Evolutionary conservation across 2,113 vertebrate genomes (phyloP), one percentile per base, ranked within the genome.

Genomic region (Melanocharis versteri): DNA sequence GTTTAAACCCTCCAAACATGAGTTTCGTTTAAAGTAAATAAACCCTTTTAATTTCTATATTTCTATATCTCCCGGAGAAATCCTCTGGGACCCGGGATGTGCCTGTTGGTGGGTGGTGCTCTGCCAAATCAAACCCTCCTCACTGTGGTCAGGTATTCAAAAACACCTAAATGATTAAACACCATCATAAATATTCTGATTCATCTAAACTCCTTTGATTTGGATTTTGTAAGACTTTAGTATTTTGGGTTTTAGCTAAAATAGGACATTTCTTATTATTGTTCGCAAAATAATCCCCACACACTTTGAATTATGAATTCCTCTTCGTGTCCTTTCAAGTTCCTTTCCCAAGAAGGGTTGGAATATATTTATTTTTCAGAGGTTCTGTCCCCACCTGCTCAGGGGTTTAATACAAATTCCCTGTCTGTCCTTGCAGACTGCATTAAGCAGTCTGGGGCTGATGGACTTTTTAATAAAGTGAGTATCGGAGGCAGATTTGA

Each of bases 381-480:
- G 39, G 22, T 60, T 61, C 20, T 53, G 75, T 61, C 69, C 62
- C 61, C 50, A 70, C 73, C 90, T 94, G 90, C 72, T 57, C 54
- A 20, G 11, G 6, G 65, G 21, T 56, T 83, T 28, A 24, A 70
- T 60, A 81, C 57, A 87, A 86, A 96, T 86, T 82, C 75, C 31
- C 68, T 24, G 17, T 4, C 69, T 77, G 79, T 89, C 94, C 86
- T 96, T 96, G 94, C 57, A 45, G 83, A 73, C 87, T 65, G 27
- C 87, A 82, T 96, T 96, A 89, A 79, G 83, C 89, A 89, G 53
- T 73, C 93, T 93, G 91, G 75, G 45, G 6, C 16, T 93, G 95
- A 93, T 93, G 86, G 90, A 51, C 75, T 93, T 91, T 42, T 94
- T 95, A 95, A 95, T 93, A 89, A 95, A 96, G 94, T 81, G 93